Evolutionary conservation across 1,140 invertebrate species (phyloP).

Genomic region (Polypedilum pembai): DNA sequence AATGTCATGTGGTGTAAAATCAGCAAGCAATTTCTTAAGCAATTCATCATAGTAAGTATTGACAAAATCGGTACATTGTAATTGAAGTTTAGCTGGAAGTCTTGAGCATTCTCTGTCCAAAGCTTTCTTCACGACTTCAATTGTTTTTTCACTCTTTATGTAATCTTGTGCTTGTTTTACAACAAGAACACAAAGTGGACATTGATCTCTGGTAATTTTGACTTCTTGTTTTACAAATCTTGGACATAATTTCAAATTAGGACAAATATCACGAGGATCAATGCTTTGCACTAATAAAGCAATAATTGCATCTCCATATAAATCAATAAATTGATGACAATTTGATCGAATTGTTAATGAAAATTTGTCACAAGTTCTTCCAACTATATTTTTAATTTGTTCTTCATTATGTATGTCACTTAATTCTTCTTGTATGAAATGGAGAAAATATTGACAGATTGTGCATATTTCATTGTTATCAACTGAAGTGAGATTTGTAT

Average conservation of each 20-base stretch:
- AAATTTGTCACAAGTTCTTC: slow-evolving; percentile 58
- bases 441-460: slow-evolving; percentile 75
- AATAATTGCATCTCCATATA: slow-evolving; percentile 68
- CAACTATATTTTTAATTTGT: slow-evolving; percentile 54
- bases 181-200: slow-evolving; percentile 72
- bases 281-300: slow-evolving; percentile 70
- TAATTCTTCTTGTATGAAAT: slow-evolving; percentile 66
- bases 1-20: slow-evolving; percentile 68
- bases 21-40: slow-evolving; percentile 65
- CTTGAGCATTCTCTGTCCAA: slow-evolving; percentile 66
- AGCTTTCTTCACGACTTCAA: slow-evolving; percentile 45
- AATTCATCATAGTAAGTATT: slow-evolving; percentile 65
- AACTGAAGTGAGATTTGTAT: slow-evolving; percentile 42
- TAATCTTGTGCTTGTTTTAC: slow-evolving; percentile 51
- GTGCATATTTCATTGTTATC: slow-evolving; percentile 55
- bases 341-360: slow-evolving; percentile 55
- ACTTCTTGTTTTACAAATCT: slow-evolving; percentile 46
- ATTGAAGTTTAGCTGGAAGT: slow-evolving; percentile 53
- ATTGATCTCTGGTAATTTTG: slow-evolving; percentile 52
- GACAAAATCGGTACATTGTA: slow-evolving; percentile 68
- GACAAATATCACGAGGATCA: slow-evolving; percentile 58
- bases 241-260: slow-evolving; percentile 45
- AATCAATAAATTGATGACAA: slow-evolving; percentile 66
- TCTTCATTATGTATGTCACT: slow-evolving; percentile 61
- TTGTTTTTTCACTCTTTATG: slow-evolving; percentile 41